These are phyloP conservation scores for Caenorhabditis brenneri DNA, from an alignment of 1,140 invertebrate genomes.

Conservation along the genomic window DNA sequence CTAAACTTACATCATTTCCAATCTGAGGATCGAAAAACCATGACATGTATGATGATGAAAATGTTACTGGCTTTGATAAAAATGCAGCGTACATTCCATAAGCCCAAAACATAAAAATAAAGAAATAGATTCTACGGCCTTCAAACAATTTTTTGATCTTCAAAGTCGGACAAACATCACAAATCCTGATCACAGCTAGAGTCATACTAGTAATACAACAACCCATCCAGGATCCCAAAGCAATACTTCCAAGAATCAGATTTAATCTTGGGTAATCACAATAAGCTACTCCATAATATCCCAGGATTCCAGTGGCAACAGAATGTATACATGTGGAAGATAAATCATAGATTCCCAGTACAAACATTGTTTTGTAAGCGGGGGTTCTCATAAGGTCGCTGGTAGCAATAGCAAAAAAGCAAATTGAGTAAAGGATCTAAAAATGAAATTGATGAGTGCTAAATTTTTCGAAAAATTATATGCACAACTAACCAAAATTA, in stretches of 20 bases:
- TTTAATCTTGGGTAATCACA: neutral
- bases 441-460: too few species aligned
- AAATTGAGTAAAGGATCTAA: neutral
- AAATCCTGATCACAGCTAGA: neutral
- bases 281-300: neutral
- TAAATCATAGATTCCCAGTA: neutral
- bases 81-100: neutral
- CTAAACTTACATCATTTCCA: neutral
- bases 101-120: neutral
- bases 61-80: neutral
- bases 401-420: neutral
- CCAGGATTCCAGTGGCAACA: neutral
- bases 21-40: neutral
- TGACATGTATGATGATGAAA: neutral
- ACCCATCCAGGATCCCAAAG: neutral
- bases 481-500: neutral
- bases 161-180: neutral
- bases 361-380: neutral
- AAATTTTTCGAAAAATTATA: neutral
- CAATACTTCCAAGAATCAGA: neutral
- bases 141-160: neutral
- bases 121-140: neutral
- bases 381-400: neutral
- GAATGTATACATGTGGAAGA: neutral
- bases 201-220: neutral